Base-by-base conservation (phyloP, 2,888 invertebrate genomes). In the Athalia circularis region DNA sequence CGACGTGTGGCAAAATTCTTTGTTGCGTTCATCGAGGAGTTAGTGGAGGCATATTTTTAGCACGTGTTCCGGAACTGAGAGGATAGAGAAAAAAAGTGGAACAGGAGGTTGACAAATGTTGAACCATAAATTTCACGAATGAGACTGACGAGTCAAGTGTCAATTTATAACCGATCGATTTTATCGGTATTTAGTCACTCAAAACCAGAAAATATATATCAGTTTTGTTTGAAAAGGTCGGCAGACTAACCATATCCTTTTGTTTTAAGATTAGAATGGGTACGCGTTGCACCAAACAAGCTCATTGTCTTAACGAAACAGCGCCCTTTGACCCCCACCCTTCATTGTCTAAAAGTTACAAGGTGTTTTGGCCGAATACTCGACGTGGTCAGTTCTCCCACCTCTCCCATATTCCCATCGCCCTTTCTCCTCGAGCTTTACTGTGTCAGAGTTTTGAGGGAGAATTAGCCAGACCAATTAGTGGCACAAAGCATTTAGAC, bases 241-340 rank as follows among this genome's bases (percentile, higher is more conserved):
- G 62, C 45, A 13, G 62, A 50, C 74, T 62, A 75, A 75, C 75
- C 48, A 47, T 62, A 15, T 59, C 15, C 75, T 50, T 62, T 75
- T 75, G 75, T 75, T 62, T 29, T 75, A 29, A 11, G 29, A 11
- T 62, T 43, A 0, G 75, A 62, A 64, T 75, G 50, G 50, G 62
- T 75, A 62, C 61, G n/a, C 48, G 75, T 52, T 75, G 62, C 78
- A 82, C 82, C 82, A 85, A 86, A 85, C 84, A 85, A 81, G 83
- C 79, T 81, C 80, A 81, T 79, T 67, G 79, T 82, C 80, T 83
- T 75, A n/a, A 68, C 45, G 47, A 43, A 72, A 59, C 13, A 2
- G 59, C 13, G 59, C 59, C 59, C 80, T 80, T 84, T 80, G 82
- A 81, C 77, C 81, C 77, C 65, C 29, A 29, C 29, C 29, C 79